These are phyloP conservation scores for Penaeus chinensis DNA, from an alignment of 1,140 invertebrate genomes.

Conservation along the genomic window DNA sequence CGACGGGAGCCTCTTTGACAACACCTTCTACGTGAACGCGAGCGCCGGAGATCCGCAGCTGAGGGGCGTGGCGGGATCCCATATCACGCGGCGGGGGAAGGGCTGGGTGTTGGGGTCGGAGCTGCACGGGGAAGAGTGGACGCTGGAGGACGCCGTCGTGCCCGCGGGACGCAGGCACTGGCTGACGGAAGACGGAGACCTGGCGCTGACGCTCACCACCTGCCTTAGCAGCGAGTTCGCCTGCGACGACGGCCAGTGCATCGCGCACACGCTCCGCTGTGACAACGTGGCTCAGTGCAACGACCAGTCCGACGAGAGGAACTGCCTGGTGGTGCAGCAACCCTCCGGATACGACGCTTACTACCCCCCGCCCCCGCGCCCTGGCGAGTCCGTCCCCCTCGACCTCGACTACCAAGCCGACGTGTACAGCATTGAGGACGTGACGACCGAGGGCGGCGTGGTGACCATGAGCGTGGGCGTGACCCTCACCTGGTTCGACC, in stretches of 20 bases:
- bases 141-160: slow-evolving; percentile 31
- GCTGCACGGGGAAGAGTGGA: slow-evolving; percentile 42
- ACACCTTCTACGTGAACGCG: slow-evolving; percentile 41
- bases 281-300: slow-evolving; percentile 71
- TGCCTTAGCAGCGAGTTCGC: slow-evolving; percentile 62
- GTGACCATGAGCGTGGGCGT: slow-evolving; percentile 59
- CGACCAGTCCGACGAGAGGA: slow-evolving; percentile 69
- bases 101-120: slow-evolving; percentile 45
- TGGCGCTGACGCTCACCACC: slow-evolving; percentile 33
- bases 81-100: slow-evolving; percentile 17
- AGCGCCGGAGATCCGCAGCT: slow-evolving; percentile 3
- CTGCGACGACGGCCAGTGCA: slow-evolving; percentile 66
- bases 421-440: slow-evolving; percentile 54
- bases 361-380: slow-evolving; percentile 55
- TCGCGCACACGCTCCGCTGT: slow-evolving; percentile 67
- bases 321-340: slow-evolving; percentile 55
- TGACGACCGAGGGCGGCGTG: slow-evolving; percentile 54
- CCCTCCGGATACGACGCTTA: slow-evolving; percentile 46
- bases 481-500: slow-evolving; percentile 56
- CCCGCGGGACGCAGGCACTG: slow-evolving; percentile 51
- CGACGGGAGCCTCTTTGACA: slow-evolving; percentile 53
- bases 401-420: slow-evolving; percentile 52
- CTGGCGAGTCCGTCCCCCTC: slow-evolving; percentile 39
- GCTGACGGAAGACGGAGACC: background rate
- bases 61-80: slow-evolving; percentile 33